Percentiles rank a stretch among this genome's conserved stretches.
Conservation (phyloP, 37 sponge, comb jelly and placozoan species). For the Agelas oroides region DNA sequence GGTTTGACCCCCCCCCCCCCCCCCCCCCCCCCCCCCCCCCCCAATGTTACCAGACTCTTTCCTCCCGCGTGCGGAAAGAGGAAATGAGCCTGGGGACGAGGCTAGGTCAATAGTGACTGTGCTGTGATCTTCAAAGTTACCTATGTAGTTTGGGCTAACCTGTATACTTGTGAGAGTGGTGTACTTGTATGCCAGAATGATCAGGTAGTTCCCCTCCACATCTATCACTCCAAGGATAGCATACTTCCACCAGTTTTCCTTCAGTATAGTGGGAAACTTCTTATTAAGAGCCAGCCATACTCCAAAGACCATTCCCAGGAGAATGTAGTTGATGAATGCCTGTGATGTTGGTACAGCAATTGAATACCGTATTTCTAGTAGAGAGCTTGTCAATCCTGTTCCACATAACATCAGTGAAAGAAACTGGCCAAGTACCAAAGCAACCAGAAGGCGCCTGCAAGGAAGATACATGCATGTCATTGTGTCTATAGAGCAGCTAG, state of each 20-base stretch:
- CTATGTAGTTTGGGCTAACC: constrained; percentile 66
- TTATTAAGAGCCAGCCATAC: constrained; percentile 31
- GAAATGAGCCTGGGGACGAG: too few species aligned
- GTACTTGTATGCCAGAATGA: constrained; percentile 83
- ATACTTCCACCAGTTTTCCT: constrained; percentile 84
- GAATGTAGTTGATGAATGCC: constrained; percentile 61
- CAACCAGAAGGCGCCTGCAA: constrained; percentile 1
- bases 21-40: too few species aligned
- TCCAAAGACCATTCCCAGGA: constrained; percentile 65
- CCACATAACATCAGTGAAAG: constrained; percentile 79
- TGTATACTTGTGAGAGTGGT: constrained; percentile 90
- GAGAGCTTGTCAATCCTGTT: constrained; percentile 73
- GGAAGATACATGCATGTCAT: too few species aligned
- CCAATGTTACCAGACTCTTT: too few species aligned
- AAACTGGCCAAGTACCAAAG: constrained; percentile 42
- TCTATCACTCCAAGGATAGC: constrained; percentile 70
- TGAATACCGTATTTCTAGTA: constrained; percentile 27
- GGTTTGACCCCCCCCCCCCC: too few species aligned
- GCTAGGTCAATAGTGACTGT: too few species aligned
- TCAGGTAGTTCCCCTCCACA: constrained; percentile 85
- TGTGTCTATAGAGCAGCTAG: too few species aligned
- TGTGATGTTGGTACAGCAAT: constrained; percentile 78
- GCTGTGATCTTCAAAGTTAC: too few species aligned
- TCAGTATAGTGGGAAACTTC: constrained; percentile 50
- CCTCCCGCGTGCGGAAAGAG: too few species aligned